phyloP scores from a whole-genome alignment of 2,888 invertebrate species.

The Drosophila cognata region DNA sequence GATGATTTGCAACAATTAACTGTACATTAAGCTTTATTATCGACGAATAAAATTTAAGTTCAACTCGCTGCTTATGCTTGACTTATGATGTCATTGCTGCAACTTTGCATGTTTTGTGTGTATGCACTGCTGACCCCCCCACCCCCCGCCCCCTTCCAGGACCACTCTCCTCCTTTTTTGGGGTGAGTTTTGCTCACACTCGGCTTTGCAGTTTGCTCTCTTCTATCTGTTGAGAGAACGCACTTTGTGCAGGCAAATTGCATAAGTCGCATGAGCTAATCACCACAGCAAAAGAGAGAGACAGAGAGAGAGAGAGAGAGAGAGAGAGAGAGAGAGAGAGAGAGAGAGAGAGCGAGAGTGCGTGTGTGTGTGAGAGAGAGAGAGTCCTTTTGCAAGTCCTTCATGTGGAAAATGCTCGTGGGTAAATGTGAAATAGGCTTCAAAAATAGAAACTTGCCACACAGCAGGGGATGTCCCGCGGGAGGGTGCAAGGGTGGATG shows the following conservation, averaged over 20 bases:
- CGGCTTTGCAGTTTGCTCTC: background rate
- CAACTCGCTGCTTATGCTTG: background rate
- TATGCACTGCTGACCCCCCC: slow-evolving; percentile 59
- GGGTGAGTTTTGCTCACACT: slow-evolving; percentile 56
- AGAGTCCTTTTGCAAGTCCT: slow-evolving; percentile 49
- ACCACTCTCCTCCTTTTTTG: slow-evolving; percentile 33
- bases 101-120: slow-evolving; percentile 64
- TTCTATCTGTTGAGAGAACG: background rate
- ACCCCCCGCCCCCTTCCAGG: slow-evolving; percentile 8
- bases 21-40: background rate
- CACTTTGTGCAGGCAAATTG: slow-evolving; percentile 62
- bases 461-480: slow-evolving; percentile 14
- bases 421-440: slow-evolving; percentile 37
- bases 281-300: slow-evolving; percentile 25
- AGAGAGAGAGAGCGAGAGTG: slow-evolving; percentile 3
- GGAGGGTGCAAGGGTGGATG: background rate
- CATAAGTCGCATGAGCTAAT: slow-evolving; percentile 75
- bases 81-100: slow-evolving; percentile 65
- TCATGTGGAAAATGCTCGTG: slow-evolving; percentile 62
- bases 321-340: slow-evolving; percentile 9
- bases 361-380: background rate
- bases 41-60: background rate
- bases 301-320: slow-evolving; percentile 5
- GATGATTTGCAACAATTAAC: background rate
- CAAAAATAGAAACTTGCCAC: slow-evolving; percentile 43